Evolutionary conservation across 2,888 invertebrate genomes (phyloP), one percentile per base, ranked within the genome.

Genomic region (Cataglyphis rosenhaueri): DNA sequence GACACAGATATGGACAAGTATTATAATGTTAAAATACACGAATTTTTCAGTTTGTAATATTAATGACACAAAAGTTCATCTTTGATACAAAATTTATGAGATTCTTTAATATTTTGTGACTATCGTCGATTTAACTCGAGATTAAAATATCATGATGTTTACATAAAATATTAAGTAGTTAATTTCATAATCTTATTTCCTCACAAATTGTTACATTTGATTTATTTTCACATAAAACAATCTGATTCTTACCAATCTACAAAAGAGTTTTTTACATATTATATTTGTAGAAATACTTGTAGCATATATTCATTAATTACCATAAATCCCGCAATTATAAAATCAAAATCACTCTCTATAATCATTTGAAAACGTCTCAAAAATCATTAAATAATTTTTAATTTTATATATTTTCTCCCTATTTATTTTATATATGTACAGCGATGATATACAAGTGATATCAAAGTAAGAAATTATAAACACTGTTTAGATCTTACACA

Each of bases 81-180:
- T 25, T 44, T 10, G 15, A 75, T 32, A 76, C 3, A 66, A 55
- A 65, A 76, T 66, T 52, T 76, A 66, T 38, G 41, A 76, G 38
- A 41, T 55, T 76, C 29, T 66, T 88, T 84, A 79, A 85, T 75
- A 82, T 81, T 88, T 84, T 82, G 84, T 85, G 84, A 90, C 66
- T 87, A 66, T 85, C 65, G 70, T 70, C 41, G 59, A 84, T 79
- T 89, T 71, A 75, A 78, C 41, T 87, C 82, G 59, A 62, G 74
- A 88, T 89, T 88, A 84, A 86, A 85, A 85, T 87, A 87, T 84
- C 10, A 10, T 83, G 48, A 87, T 87, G 87, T 76, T 86, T 81
- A 86, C 75, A 75, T 82, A 85, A 25, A 73, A 74, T 61, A 52
- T 83, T 25, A 82, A 78, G 41, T 10, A 29, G 15, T 59, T 78